Evolutionary conservation across 2,797 vertebrate species (phyloP).

Genomic region (Syndactyla subalaris): DNA sequence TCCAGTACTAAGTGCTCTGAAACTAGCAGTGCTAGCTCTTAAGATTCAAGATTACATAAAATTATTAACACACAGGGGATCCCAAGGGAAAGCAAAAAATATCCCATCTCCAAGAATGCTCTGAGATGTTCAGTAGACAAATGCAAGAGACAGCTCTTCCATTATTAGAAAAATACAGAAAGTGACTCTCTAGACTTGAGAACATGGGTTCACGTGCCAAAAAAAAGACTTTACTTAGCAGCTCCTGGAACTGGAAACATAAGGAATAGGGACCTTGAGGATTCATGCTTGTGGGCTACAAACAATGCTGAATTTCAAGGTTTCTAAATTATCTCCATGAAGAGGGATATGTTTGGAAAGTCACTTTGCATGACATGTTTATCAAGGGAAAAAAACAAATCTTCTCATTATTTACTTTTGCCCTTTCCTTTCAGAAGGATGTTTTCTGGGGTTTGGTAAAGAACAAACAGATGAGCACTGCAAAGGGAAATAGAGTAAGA

Average conservation of each 20-base stretch:
- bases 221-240: background rate
- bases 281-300: background rate
- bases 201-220: background rate
- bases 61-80: background rate
- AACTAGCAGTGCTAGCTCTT: conserved; percentile 33
- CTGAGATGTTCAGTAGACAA: background rate
- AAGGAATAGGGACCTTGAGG: background rate
- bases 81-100: background rate
- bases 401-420: conserved; percentile 73
- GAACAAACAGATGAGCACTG: conserved; percentile 71
- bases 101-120: background rate
- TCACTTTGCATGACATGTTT: conserved; percentile 73
- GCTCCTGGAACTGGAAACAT: background rate
- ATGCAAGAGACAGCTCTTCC: background rate
- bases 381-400: conserved; percentile 62
- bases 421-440: conserved; percentile 48
- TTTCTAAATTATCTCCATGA: conserved; percentile 56
- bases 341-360: conserved; percentile 66
- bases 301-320: background rate
- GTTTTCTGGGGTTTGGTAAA: conserved; percentile 71
- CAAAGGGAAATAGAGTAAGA: conserved; percentile 48
- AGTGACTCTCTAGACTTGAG: background rate
- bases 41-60: conserved; percentile 38
- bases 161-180: background rate
- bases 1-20: conserved; percentile 13